These are phyloP conservation scores for Eupristina koningsbergeri DNA, from an alignment of 1,140 invertebrate genomes.

Conservation along the genomic window DNA sequence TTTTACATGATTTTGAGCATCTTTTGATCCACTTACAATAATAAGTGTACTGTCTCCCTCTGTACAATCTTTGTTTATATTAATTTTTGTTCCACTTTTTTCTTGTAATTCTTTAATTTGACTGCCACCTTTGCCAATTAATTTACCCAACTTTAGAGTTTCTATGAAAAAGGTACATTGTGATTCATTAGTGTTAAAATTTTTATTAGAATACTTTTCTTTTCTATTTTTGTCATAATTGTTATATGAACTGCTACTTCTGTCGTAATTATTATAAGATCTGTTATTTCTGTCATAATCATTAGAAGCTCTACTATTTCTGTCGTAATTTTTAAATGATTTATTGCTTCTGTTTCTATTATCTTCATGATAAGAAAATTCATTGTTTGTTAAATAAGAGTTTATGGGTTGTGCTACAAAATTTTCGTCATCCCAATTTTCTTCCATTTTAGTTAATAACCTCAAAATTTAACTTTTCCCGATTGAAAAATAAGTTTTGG, in stretches of 20 bases:
- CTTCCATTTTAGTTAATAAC: slow-evolving; percentile 41
- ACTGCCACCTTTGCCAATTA: slow-evolving; percentile 80
- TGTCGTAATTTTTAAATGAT: neutral
- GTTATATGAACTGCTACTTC: neutral
- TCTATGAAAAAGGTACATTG: slow-evolving; percentile 53
- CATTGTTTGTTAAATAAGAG: neutral
- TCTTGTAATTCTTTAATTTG: slow-evolving; percentile 84
- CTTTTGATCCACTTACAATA: slow-evolving; percentile 73
- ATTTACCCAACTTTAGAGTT: slow-evolving; percentile 65
- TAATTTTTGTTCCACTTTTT: slow-evolving; percentile 76
- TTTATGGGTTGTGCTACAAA: neutral
- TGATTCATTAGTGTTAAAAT: neutral
- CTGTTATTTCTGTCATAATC: neutral
- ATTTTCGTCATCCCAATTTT: slow-evolving; percentile 42
- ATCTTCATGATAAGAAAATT: neutral
- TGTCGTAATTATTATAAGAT: neutral
- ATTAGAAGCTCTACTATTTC: neutral
- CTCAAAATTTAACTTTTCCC: too few relatives aligned
- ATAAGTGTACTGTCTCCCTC: slow-evolving; percentile 69
- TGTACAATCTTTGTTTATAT: slow-evolving; percentile 68
- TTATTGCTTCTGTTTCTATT: neutral
- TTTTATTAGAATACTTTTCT: neutral
- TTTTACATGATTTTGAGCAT: slow-evolving; percentile 74
- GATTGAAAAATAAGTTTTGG: too few relatives aligned
- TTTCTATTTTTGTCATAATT: neutral